Evolutionary conservation across 2,888 invertebrate species (phyloP), one percentile per base, ranked within the genome.

Genomic region (Dryobota labecula): DNA sequence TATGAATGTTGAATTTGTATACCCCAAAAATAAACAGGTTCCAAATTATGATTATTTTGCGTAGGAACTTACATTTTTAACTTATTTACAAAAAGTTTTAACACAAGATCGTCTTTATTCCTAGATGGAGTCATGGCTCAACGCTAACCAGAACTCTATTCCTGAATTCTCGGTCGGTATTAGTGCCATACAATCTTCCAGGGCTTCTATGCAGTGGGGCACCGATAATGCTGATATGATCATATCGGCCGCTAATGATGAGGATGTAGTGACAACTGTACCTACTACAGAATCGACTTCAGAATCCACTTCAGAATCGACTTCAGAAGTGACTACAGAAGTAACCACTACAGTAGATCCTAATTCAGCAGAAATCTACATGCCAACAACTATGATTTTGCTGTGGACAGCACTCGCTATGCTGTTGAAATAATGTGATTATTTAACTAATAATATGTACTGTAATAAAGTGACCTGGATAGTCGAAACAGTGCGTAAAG

Each of bases 111-210:
- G 9, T 54, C n/a, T 68, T n/a, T 45, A 9, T 73, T 88, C 87
- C 20, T 84, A 96, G 95, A 94, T 95, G 95, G 92, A 94, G 64
- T 47, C 85, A 49, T 95, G 96, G 96, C 89, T 96, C 1, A 73
- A 67, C 8, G 81, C 43, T 0, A 92, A 92, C 64, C 85, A 89
- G 61, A 78, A 66, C 2, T 54, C 80, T 0, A 81, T 94, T 47
- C 94, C 95, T 0, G 93, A 94, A 68, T 91, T 81, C 60, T 66
- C 77, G 2, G 80, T 87, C 0, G 95, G 94, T 8, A 73, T 94
- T 2, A 90, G 51, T 57, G 90, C 93, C 4, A 90, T 96, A 20
- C 56, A 18, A n/a, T 54, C 61, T 3, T 33, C 70, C 0, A 91
- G 92, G 0, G 89, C 93, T 0, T 94, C 74, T 76, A 94, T 93